Evolutionary conservation across 1,140 invertebrate genomes (phyloP).

Genomic region (Doryteuthis pealeii): DNA sequence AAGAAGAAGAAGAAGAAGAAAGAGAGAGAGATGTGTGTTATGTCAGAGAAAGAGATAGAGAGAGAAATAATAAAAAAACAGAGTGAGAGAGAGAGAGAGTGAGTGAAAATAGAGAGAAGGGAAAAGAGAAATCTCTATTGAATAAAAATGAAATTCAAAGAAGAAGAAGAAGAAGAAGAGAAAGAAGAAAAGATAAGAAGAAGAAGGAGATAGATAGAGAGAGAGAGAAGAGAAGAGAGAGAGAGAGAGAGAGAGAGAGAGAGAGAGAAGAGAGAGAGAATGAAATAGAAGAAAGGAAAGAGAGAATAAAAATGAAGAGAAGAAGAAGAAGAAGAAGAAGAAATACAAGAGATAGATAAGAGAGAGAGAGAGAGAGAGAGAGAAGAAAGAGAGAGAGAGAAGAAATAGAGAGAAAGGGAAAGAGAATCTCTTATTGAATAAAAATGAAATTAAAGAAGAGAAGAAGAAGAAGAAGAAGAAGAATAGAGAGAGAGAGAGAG

Average conservation of each 20-base stretch:
- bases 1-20: conserved; percentile 2
- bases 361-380: not conserved
- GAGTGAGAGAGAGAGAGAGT: not conserved
- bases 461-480: too few species aligned
- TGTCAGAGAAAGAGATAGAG: not conserved
- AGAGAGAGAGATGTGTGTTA: not conserved
- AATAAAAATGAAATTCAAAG: not conserved
- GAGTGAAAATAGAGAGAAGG: not conserved
- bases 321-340: too few species aligned
- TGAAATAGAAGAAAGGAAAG: too few species aligned
- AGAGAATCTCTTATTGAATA: not conserved
- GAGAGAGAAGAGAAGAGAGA: not conserved
- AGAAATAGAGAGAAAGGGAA: not conserved
- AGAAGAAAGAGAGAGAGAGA: not conserved
- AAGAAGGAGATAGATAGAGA: not conserved
- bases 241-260: not conserved
- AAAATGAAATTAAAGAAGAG: too few species aligned
- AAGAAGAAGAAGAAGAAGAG: not conserved
- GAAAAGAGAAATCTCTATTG: not conserved
- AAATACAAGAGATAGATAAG: not conserved
- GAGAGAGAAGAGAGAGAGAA: not conserved
- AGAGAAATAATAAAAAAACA: too few species aligned
- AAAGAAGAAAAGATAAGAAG: not conserved
- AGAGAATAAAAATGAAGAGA: too few species aligned
- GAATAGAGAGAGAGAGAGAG: too few species aligned